These are phyloP conservation scores for Melospiza melodia DNA, from an alignment of 2,113 vertebrate species.

Conservation along the genomic window DNA sequence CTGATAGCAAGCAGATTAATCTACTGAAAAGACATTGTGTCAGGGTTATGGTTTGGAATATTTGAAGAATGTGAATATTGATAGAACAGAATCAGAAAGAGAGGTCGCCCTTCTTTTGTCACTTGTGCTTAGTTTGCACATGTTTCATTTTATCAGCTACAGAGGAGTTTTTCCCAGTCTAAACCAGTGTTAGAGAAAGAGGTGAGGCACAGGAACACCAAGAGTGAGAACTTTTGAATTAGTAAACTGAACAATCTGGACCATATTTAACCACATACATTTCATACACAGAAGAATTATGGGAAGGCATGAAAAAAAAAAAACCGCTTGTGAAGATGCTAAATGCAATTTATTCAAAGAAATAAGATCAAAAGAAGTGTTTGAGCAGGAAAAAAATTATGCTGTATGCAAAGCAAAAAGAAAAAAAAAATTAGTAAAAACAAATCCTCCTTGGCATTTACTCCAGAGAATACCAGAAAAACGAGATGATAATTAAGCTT, in stretches of 20 bases:
- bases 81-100: not conserved
- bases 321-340: not conserved
- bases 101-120: not conserved
- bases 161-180: not conserved
- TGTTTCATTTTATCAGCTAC: not conserved
- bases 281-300: not conserved
- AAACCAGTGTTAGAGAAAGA: not conserved
- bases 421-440: not conserved
- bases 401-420: not conserved
- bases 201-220: not conserved
- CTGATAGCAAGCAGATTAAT: not conserved
- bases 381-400: not conserved
- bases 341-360: not conserved
- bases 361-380: not conserved
- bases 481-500: conserved; percentile 53
- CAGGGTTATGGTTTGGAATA: not conserved
- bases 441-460: conserved; percentile 15
- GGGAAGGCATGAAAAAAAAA: not conserved
- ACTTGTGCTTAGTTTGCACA: not conserved
- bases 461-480: not conserved
- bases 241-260: not conserved
- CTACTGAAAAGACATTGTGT: not conserved
- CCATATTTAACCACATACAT: not conserved
- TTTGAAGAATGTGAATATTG: not conserved
- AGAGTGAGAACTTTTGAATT: not conserved